Base-by-base conservation (phyloP, 1,140 invertebrate species). In the Monochamus saltuarius region DNA sequence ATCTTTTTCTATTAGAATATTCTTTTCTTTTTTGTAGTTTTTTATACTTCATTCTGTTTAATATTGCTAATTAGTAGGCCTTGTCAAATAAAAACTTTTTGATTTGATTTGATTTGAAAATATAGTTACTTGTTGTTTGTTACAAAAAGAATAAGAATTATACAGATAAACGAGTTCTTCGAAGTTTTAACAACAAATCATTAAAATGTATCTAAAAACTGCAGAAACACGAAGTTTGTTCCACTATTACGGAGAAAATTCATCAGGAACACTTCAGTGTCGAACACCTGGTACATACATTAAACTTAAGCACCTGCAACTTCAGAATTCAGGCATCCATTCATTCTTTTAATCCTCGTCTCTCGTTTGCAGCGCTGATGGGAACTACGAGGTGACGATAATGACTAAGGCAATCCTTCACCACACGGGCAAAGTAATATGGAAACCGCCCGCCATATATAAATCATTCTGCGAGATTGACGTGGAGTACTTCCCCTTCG, bases 401-500 rank as follows among this genome's bases (percentile, higher is more conserved):
- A 97, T 97, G 94, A 97, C 94, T 59, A 94, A 95, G 81, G 92
- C 92, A 57, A 93, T 94, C 71, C 82, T 95, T 29, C 90, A 94
- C 73, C 89, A 94, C 75, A 91, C 91, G 62, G 96, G 96, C 14
- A 92, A 90, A 79, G 95, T 98, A 34, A 82, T 91, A 37, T 99
- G 96, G 96, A 96, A 97, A 73, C 96, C 96, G 35, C 95, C 95
- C 46, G 95, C 95, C 61, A 97, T 98, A 78, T 98, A 97, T 83
- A 98, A 98, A 82, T 97, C 92, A 60, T 97, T 95, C 77, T 97
- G 95, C 76, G 92, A 97, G 81, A 97, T 98, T 67, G 92, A 98
- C 80, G 94, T 97, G 66, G 90, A 94, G 78, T 97, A 95, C 78
- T 97, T 98, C 79, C 94, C 94, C 17, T 97, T 96, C 79, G 95